Conservation (phyloP, 2,113 vertebrate genomes). For the Heptranchias perlo region DNA sequence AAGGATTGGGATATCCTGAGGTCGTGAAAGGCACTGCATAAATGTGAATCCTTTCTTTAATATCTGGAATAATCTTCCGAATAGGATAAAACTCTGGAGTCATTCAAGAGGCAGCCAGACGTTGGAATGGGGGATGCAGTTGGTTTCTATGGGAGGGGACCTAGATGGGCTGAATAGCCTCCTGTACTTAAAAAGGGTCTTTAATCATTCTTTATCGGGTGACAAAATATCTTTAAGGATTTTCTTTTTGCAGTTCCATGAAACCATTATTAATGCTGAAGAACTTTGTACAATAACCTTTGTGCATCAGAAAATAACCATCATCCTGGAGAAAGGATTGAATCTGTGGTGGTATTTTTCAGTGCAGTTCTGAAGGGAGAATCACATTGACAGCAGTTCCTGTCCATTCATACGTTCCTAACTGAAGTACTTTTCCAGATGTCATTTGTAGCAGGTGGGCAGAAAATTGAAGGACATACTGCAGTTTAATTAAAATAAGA, state of each 20-base stretch:
- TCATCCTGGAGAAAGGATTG: not conserved
- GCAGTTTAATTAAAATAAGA: conserved; percentile 23
- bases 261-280: not conserved
- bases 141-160: not conserved
- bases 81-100: not conserved
- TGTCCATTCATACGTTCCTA: not conserved
- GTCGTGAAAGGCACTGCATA: too few species aligned
- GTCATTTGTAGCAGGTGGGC: not conserved
- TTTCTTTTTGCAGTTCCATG: not conserved
- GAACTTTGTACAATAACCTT: not conserved
- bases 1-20: not conserved
- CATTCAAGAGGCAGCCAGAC: not conserved
- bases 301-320: conserved; percentile 6
- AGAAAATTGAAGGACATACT: not conserved
- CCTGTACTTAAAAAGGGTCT: not conserved
- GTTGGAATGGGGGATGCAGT: not conserved
- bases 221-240: not conserved
- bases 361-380: not conserved
- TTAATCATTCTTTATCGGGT: not conserved
- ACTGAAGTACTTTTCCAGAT: not conserved
- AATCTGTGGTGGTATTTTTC: not conserved
- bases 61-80: not conserved
- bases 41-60: not conserved
- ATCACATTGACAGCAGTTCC: not conserved
- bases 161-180: not conserved